A percentile compares a stretch with the other conserved stretches of the same genome.
Conservation (phyloP, 2,113 vertebrate genomes). For the Heteronetta atricapilla region DNA sequence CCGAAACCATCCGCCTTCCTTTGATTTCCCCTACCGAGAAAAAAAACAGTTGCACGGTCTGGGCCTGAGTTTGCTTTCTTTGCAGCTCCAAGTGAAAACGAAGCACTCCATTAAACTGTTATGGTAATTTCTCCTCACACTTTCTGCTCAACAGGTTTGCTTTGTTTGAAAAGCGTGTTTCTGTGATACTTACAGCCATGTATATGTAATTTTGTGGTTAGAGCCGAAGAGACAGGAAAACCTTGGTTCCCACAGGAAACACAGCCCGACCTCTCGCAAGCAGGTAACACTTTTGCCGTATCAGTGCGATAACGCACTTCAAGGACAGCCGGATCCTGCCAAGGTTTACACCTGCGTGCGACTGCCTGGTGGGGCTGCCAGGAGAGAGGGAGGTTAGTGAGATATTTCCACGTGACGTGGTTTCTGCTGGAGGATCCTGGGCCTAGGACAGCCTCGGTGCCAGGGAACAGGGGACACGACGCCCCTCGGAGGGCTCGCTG, state of each 20-base stretch:
- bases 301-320: slow-evolving; percentile 53
- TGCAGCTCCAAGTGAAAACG: background rate
- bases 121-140: slow-evolving; percentile 18
- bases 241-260: slow-evolving; percentile 59
- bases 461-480: background rate
- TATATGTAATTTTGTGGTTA: slow-evolving; percentile 64
- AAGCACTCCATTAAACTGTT: slow-evolving; percentile 33
- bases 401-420: background rate
- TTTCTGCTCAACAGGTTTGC: slow-evolving; percentile 65
- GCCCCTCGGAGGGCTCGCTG: no score
- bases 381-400: background rate
- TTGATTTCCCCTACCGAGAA: background rate
- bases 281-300: slow-evolving; percentile 12
- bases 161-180: slow-evolving; percentile 48
- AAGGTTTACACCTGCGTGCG: slow-evolving; percentile 47
- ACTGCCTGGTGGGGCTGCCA: background rate
- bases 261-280: slow-evolving; percentile 3
- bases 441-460: background rate
- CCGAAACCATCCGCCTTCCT: background rate
- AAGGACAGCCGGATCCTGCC: slow-evolving; percentile 19
- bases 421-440: background rate
- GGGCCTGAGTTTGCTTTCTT: background rate
- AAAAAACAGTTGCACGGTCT: background rate
- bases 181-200: slow-evolving; percentile 54
- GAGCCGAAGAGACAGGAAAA: slow-evolving; percentile 43